A percentile compares a stretch with the other conserved stretches of the same genome.
phyloP scores from a whole-genome alignment of 1,140 invertebrate genomes.

The Aphidius gifuensis region DNA sequence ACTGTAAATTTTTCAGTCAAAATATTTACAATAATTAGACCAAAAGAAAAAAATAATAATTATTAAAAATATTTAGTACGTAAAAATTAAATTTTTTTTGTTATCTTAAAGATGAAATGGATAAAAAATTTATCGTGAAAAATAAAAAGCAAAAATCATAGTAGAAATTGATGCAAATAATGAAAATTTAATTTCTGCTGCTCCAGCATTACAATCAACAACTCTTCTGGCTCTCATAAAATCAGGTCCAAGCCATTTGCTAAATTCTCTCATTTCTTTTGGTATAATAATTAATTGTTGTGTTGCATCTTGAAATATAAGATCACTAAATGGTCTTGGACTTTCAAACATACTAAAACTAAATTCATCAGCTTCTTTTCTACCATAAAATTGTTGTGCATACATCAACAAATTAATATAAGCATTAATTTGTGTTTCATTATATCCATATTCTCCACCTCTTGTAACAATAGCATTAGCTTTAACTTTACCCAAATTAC shows the following conservation, averaged over 20 bases:
- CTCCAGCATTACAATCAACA: slow-evolving; percentile 72
- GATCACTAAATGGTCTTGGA: slow-evolving; percentile 72
- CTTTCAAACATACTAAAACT: slow-evolving; percentile 91
- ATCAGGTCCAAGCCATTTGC: slow-evolving; percentile 68
- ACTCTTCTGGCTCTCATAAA: slow-evolving; percentile 74
- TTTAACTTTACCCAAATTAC: slow-evolving; percentile 88
- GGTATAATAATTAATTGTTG: slow-evolving; percentile 75
- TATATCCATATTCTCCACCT: slow-evolving; percentile 66
- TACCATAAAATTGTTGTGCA: slow-evolving; percentile 86
- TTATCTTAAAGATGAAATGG: no score
- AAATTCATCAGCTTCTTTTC: slow-evolving; percentile 80
- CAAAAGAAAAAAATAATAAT: no score
- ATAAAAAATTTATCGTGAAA: no score
- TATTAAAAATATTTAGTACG: no score
- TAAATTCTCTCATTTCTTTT: slow-evolving; percentile 62
- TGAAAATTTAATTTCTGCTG: slow-evolving; percentile 35
- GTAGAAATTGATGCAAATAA: slow-evolving; percentile 36
- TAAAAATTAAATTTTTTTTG: no score
- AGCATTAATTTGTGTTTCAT: slow-evolving; percentile 77
- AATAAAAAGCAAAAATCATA: slow-evolving; percentile 28
- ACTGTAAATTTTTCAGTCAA: no score
- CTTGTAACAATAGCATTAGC: slow-evolving; percentile 89
- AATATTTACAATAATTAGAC: no score
- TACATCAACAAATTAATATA: slow-evolving; percentile 86
- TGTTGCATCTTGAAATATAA: slow-evolving; percentile 91